phyloP scores from a whole-genome alignment of 2,797 vertebrate species.

The Aeoliscus strigatus region DNA sequence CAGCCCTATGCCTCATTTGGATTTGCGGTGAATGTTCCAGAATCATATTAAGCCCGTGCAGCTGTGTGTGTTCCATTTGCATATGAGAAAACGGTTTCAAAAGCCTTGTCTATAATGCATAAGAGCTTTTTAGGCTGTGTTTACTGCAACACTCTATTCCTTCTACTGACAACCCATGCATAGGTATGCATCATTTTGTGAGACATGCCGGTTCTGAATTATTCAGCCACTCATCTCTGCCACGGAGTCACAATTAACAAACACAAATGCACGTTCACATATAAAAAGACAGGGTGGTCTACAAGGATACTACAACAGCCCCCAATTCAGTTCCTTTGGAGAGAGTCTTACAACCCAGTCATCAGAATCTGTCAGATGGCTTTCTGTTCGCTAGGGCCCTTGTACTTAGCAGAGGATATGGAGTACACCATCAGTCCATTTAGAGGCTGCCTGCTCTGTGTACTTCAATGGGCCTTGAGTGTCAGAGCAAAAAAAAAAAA shows the following conservation, averaged over 20 bases:
- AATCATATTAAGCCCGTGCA: slow-evolving; percentile 61
- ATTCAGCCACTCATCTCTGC: slow-evolving; percentile 78
- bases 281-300: slow-evolving; percentile 51
- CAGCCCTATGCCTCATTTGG: slow-evolving; percentile 54
- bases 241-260: slow-evolving; percentile 69
- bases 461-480: slow-evolving; percentile 62
- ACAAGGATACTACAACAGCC: slow-evolving; percentile 60
- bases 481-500: slow-evolving; percentile 63
- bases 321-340: slow-evolving; percentile 61
- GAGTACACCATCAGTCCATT: slow-evolving; percentile 53
- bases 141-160: slow-evolving; percentile 71
- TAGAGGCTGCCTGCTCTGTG: slow-evolving; percentile 48
- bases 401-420: slow-evolving; percentile 47
- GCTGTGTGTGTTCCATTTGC: slow-evolving; percentile 66
- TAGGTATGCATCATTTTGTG: slow-evolving; percentile 75
- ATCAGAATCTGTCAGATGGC: slow-evolving; percentile 57
- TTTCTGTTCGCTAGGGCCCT: slow-evolving; percentile 22
- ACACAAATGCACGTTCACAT: slow-evolving; percentile 54
- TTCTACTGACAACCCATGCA: slow-evolving; percentile 71
- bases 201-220: slow-evolving; percentile 78
- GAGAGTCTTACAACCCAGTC: slow-evolving; percentile 59
- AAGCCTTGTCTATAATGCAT: slow-evolving; percentile 79
- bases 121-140: slow-evolving; percentile 75
- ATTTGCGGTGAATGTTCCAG: slow-evolving; percentile 45
- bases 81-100: slow-evolving; percentile 70